Percentiles rank a stretch among this genome's conserved stretches.
These are phyloP conservation scores for Scarus forsteni DNA, from an alignment of 2,797 vertebrate species.

Conservation along the genomic window DNA sequence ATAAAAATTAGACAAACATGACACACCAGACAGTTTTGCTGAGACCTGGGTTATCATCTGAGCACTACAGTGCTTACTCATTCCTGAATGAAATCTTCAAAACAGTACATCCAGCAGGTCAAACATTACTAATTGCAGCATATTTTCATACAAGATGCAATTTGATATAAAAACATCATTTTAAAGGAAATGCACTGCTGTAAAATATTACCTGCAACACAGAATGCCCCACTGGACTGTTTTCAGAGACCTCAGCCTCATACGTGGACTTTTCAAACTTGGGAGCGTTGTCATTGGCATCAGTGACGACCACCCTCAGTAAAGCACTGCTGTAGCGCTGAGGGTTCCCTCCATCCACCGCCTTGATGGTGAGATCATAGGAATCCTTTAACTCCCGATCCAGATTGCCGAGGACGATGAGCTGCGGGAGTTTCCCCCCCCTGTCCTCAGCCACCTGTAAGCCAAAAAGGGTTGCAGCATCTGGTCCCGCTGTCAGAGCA, in stretches of 20 bases:
- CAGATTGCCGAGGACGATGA: constrained; percentile 96
- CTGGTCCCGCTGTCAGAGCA: constrained; percentile 90
- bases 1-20: constrained; percentile 6
- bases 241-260: constrained; percentile 94
- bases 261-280: constrained; percentile 95
- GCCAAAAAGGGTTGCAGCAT: constrained; percentile 93
- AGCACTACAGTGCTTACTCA: constrained; percentile 1
- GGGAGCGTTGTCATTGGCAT: constrained; percentile 96
- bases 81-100: constrained; percentile 7
- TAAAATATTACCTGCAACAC: constrained; percentile 92
- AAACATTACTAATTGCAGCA: constrained; percentile 8
- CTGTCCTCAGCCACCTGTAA: constrained; percentile 97
- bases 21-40: background rate
- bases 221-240: constrained; percentile 95
- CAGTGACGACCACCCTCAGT: constrained; percentile 94
- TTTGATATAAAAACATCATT: constrained; percentile 3
- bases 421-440: constrained; percentile 95
- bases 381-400: constrained; percentile 97
- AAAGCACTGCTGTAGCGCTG: constrained; percentile 95
- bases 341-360: constrained; percentile 95
- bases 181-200: background rate
- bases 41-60: constrained; percentile 20
- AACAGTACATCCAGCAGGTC: constrained; percentile 3
- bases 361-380: constrained; percentile 97
- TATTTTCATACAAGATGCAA: background rate